These are phyloP conservation scores for Drosophila macrospina DNA, from an alignment of 2,888 invertebrate species.

Conservation along the genomic window DNA sequence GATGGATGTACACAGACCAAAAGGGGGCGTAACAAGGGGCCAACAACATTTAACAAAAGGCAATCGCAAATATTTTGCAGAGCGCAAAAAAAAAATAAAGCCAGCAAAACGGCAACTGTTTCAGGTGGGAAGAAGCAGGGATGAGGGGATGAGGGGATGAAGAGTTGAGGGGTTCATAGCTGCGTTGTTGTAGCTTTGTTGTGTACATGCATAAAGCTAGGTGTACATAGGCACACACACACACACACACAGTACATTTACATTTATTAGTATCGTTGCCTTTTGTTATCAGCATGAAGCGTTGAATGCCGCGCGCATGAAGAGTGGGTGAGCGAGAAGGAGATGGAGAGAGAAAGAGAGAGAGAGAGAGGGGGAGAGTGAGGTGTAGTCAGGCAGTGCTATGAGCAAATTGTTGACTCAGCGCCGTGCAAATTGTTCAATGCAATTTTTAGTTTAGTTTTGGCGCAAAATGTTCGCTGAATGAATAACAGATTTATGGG, in stretches of 20 bases:
- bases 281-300: slow-evolving; percentile 67
- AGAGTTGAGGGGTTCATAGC: slow-evolving; percentile 21
- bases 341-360: not conserved
- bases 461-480: slow-evolving; percentile 33
- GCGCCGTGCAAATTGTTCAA: slow-evolving; percentile 65
- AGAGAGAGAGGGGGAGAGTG: not conserved
- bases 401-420: slow-evolving; percentile 74
- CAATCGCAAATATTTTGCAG: slow-evolving; percentile 70
- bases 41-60: slow-evolving; percentile 70
- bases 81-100: slow-evolving; percentile 49
- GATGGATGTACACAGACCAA: slow-evolving; percentile 16
- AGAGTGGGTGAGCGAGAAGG: not conserved
- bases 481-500: slow-evolving; percentile 67
- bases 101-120: slow-evolving; percentile 37
- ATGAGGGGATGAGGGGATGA: not conserved
- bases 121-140: not conserved
- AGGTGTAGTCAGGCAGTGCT: slow-evolving; percentile 8
- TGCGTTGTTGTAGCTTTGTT: slow-evolving; percentile 49
- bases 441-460: slow-evolving; percentile 58
- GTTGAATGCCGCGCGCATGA: slow-evolving; percentile 5
- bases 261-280: slow-evolving; percentile 47
- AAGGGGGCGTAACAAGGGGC: slow-evolving; percentile 20
- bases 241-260: slow-evolving; percentile 19
- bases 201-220: slow-evolving; percentile 29
- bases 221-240: slow-evolving; percentile 30